Evolutionary conservation across 64 coral and sea anemone species (phyloP).

Genomic region (Actinia tenebrosa): DNA sequence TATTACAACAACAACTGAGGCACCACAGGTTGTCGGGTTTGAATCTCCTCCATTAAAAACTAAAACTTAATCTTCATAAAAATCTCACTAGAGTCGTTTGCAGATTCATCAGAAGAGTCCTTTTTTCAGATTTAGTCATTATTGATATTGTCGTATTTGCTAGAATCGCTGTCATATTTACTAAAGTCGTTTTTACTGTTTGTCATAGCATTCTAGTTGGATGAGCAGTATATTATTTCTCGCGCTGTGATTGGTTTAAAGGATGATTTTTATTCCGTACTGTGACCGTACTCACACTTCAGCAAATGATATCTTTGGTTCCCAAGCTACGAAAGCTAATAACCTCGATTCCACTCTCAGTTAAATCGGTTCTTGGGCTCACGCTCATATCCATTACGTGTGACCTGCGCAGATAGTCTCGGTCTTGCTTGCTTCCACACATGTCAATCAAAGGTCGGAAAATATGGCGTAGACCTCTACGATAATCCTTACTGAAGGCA

Average conservation of each 20-base stretch:
- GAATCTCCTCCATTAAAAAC: too few relatives aligned
- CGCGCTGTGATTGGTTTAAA: neutral
- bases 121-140: too few relatives aligned
- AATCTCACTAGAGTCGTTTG: too few relatives aligned
- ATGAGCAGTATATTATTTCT: neutral
- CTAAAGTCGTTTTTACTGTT: too few relatives aligned
- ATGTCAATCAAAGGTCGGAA: neutral
- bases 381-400: neutral
- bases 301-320: neutral
- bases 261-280: too few relatives aligned
- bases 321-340: neutral
- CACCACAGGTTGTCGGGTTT: too few relatives aligned
- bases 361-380: neutral
- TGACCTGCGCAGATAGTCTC: neutral
- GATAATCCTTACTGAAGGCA: conserved; percentile 36
- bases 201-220: neutral
- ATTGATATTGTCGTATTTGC: too few relatives aligned
- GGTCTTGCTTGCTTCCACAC: neutral
- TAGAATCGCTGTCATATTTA: too few relatives aligned
- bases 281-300: neutral
- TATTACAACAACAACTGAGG: too few relatives aligned
- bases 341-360: neutral
- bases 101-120: too few relatives aligned
- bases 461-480: conserved; percentile 10
- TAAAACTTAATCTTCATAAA: too few relatives aligned